phyloP scores from a whole-genome alignment of 2,113 vertebrate genomes.

The Acrocephalus kingi region DNA sequence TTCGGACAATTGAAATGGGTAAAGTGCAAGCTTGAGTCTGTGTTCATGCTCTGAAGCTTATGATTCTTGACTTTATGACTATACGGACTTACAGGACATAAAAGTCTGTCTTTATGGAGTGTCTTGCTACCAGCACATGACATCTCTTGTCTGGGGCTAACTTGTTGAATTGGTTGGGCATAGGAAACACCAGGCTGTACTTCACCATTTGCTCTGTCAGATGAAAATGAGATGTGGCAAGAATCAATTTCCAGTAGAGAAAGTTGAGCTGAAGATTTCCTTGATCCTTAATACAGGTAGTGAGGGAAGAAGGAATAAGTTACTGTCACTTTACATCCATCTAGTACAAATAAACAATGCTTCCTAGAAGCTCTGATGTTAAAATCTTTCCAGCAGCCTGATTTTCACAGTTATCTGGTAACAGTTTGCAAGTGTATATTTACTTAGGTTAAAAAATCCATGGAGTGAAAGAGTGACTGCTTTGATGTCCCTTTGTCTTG shows the following conservation, averaged over 20 bases:
- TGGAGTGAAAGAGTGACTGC: background rate
- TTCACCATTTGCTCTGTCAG: background rate
- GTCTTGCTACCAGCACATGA: background rate
- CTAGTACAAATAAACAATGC: background rate
- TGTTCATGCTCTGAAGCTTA: background rate
- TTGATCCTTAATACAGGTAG: background rate
- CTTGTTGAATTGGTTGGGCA: background rate
- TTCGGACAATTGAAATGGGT: background rate
- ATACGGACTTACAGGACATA: background rate
- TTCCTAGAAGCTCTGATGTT: background rate
- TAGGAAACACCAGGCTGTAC: background rate
- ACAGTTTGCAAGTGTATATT: background rate
- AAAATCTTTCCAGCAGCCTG: background rate
- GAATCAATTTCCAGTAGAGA: background rate
- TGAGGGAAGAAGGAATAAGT: background rate
- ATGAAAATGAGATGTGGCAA: background rate
- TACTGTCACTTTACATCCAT: background rate
- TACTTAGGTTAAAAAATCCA: background rate
- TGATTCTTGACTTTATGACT: background rate
- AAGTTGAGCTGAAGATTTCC: background rate
- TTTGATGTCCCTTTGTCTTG: background rate
- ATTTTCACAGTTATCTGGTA: background rate
- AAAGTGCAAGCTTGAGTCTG: background rate
- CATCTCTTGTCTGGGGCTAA: background rate
- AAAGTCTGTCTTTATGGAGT: background rate